Conservation (phyloP, 2,888 invertebrate species). For the Drosophila meridiana region DNA sequence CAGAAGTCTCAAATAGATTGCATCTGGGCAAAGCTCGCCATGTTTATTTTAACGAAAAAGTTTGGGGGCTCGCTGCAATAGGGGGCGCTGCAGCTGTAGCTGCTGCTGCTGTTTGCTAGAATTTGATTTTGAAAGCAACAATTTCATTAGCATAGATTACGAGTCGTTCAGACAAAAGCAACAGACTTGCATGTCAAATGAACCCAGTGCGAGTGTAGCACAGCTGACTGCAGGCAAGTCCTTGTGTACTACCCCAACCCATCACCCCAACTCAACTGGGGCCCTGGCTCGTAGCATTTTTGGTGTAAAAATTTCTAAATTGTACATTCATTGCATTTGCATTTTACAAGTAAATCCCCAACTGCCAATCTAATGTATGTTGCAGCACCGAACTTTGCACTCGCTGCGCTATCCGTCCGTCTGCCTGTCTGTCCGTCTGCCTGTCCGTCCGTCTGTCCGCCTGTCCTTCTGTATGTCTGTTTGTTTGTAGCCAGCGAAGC, state of each 20-base stretch:
- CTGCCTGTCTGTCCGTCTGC: slow-evolving; percentile 25
- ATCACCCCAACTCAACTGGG: slow-evolving; percentile 5
- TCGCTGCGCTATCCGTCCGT: slow-evolving; percentile 5
- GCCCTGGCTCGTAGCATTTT: slow-evolving; percentile 50
- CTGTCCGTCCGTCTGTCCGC: slow-evolving; percentile 8
- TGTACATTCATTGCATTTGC: slow-evolving; percentile 80
- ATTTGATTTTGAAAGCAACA: slow-evolving; percentile 73
- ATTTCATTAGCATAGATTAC: slow-evolving; percentile 79
- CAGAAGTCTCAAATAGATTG: background rate
- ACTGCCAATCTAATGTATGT: slow-evolving; percentile 80
- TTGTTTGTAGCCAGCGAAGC: slow-evolving; percentile 75
- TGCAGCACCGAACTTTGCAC: slow-evolving; percentile 61
- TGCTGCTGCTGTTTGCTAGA: slow-evolving; percentile 40
- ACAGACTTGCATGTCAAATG: slow-evolving; percentile 77
- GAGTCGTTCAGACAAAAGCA: slow-evolving; percentile 73
- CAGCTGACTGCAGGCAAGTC: slow-evolving; percentile 3
- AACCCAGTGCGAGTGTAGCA: slow-evolving; percentile 36
- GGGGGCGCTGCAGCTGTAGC: background rate
- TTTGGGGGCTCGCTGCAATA: slow-evolving; percentile 17
- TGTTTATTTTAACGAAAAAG: slow-evolving; percentile 31
- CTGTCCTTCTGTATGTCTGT: slow-evolving; percentile 49
- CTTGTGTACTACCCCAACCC: slow-evolving; percentile 13
- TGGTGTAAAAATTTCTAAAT: slow-evolving; percentile 79
- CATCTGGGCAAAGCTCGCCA: slow-evolving; percentile 1
- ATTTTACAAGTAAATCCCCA: slow-evolving; percentile 80